A percentile compares a stretch with the other conserved stretches of the same genome.
Conservation (phyloP, 2,888 invertebrate genomes). For the Lissocephala sabroskyi region DNA sequence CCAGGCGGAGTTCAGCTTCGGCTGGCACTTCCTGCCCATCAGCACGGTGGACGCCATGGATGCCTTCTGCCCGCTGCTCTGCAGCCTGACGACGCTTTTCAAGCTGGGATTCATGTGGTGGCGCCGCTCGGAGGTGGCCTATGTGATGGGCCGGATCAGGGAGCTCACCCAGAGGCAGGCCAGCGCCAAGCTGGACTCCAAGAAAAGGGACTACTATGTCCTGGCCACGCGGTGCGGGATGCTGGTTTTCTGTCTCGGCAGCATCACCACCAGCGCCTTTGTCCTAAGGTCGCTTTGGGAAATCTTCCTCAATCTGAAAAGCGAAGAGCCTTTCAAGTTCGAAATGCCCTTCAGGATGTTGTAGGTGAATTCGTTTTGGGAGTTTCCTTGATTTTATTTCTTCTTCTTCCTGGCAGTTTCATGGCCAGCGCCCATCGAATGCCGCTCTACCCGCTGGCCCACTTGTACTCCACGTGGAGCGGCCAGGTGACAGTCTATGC, state of each 20-base stretch:
- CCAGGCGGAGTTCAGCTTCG: constrained; percentile 47
- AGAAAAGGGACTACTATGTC: constrained; percentile 28
- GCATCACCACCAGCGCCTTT: constrained; percentile 42
- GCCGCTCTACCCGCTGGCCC: constrained; percentile 40
- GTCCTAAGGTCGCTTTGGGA: constrained; percentile 46
- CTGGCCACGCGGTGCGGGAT: constrained; percentile 34
- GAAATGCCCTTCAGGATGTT: constrained; percentile 51
- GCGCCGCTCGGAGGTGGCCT: constrained; percentile 32
- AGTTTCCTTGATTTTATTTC: too few relatives aligned
- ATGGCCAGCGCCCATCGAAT: constrained; percentile 30
- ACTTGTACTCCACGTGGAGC: constrained; percentile 43
- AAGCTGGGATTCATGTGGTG: constrained; percentile 45
- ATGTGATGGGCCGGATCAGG: constrained; percentile 30
- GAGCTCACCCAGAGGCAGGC: constrained; percentile 30
- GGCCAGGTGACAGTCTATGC: constrained; percentile 50
- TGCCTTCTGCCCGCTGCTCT: constrained; percentile 50
- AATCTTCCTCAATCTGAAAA: constrained; percentile 27
- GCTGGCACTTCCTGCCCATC: constrained; percentile 32
- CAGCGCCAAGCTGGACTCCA: neutral
- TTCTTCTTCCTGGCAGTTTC: too few relatives aligned
- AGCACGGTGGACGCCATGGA: constrained; percentile 49
- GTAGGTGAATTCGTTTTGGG: too few relatives aligned
- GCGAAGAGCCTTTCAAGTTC: constrained; percentile 33
- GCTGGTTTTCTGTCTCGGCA: constrained; percentile 41
- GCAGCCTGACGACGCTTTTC: constrained; percentile 47